Evolutionary conservation across 2,113 vertebrate species (phyloP).

Genomic region (Colossoma macropomum): DNA sequence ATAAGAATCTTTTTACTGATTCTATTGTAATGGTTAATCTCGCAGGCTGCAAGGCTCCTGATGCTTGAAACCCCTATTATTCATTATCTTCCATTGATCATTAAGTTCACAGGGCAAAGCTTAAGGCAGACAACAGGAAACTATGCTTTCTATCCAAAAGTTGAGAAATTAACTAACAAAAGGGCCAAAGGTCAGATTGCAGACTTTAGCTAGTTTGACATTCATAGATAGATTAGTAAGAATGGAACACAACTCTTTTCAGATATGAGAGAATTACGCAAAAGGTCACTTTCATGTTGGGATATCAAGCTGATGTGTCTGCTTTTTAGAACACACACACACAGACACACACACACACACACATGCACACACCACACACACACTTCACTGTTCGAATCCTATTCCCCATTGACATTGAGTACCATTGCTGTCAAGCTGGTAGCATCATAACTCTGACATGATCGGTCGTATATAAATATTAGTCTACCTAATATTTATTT

Average conservation of each 20-base stretch:
- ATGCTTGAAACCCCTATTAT: conserved; percentile 51
- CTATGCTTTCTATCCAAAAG: conserved; percentile 35
- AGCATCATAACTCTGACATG: no score
- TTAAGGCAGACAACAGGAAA: conserved; percentile 9
- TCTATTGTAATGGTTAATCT: conserved; percentile 14
- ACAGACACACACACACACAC: no score
- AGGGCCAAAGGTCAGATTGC: conserved; percentile 36
- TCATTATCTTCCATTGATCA: conserved; percentile 53
- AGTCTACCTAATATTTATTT: no score
- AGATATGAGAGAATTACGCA: conserved; percentile 68
- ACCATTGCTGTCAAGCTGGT: no score
- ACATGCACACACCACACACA: not conserved
- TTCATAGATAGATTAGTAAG: not conserved
- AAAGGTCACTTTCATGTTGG: conserved; percentile 65
- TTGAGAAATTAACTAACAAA: conserved; percentile 49
- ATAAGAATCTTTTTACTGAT: not conserved
- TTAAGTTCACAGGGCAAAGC: conserved; percentile 41
- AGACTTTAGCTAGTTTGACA: conserved; percentile 65
- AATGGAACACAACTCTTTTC: not conserved
- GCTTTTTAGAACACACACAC: conserved; percentile 45
- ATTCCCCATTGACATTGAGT: no score
- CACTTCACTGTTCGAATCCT: not conserved
- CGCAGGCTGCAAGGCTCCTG: conserved; percentile 27
- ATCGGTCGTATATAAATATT: no score
- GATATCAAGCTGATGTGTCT: not conserved